phyloP scores from a whole-genome alignment of 2,888 invertebrate species.

The Cantharis rufa region DNA sequence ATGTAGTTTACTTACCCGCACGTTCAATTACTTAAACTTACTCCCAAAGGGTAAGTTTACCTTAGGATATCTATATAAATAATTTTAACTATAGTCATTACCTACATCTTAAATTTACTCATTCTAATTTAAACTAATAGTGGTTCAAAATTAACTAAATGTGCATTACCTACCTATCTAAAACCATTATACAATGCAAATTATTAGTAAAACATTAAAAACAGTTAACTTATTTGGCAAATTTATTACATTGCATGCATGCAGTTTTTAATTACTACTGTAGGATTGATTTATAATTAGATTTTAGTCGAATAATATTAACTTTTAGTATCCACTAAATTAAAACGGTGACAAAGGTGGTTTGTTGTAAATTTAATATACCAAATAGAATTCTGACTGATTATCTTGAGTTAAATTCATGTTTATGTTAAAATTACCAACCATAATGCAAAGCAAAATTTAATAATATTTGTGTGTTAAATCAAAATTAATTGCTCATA shows the following conservation, averaged over 20 bases:
- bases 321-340: neutral
- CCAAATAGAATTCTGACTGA: neutral
- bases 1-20: too few species aligned
- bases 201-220: neutral
- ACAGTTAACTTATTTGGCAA: neutral
- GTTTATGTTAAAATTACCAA: neutral
- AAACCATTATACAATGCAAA: neutral
- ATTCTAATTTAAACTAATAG: neutral
- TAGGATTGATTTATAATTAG: neutral
- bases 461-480: neutral
- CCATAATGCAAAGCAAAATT: neutral
- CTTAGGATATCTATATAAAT: neutral
- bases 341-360: neutral
- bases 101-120: neutral
- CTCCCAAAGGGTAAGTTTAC: neutral
- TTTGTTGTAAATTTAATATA: neutral
- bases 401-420: neutral
- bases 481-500: neutral
- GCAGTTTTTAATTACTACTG: neutral
- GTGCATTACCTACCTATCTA: neutral
- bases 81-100: neutral
- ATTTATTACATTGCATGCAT: neutral
- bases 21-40: too few species aligned
- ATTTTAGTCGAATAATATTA: neutral
- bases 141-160: neutral